Evolutionary conservation across 1,140 invertebrate species (phyloP), one percentile per base, ranked within the genome.

Genomic region (Meloidogyne exigua): DNA sequence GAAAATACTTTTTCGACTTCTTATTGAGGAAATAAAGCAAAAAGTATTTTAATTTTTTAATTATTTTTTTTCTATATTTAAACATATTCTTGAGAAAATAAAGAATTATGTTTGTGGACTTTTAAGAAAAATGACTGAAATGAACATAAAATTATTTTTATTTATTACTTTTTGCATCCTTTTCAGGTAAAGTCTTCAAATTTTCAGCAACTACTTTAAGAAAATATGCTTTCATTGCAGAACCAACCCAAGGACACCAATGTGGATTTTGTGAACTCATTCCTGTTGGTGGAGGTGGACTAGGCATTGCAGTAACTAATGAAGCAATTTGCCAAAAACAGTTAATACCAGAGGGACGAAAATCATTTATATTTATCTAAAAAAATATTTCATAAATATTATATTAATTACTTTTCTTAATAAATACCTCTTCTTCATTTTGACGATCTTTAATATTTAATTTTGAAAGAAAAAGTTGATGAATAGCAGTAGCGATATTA

Each of bases 241-340:
- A 68, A 26, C 63, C 68, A 36, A 67, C 68, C 68, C 42, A 77
- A 11, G 63, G 26, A 32, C 57, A 71, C 69, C 69, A 74, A 64
- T 26, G 65, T 32, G 73, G 67, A 39, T 44, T 79, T 69, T 18
- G 67, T 7, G 49, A 44, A 18, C 44, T 72, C 65, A 69, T 26
- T 44, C 32, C 49, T n/a, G 74, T 67, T 36, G 68, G 74, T 1
- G 68, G 74, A 21, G 65, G 12, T 25, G 74, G 68, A 23, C 32
- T 65, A 36, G 73, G 73, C 36, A 68, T 36, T n/a, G 73, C 73
- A 13, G 32, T 75, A 9, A 73, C 75, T 42, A 83, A 68, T 28
- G 84, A 83, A 12, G 83, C 77, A 13, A 83, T 62, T 57, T 86
- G 84, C 82, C 82, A 83, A 70, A 81, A 79, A 36, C 83, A 85